Evolutionary conservation across 2,888 invertebrate genomes (phyloP), one percentile per base, ranked within the genome.

Genomic region (Portevinia maculata): DNA sequence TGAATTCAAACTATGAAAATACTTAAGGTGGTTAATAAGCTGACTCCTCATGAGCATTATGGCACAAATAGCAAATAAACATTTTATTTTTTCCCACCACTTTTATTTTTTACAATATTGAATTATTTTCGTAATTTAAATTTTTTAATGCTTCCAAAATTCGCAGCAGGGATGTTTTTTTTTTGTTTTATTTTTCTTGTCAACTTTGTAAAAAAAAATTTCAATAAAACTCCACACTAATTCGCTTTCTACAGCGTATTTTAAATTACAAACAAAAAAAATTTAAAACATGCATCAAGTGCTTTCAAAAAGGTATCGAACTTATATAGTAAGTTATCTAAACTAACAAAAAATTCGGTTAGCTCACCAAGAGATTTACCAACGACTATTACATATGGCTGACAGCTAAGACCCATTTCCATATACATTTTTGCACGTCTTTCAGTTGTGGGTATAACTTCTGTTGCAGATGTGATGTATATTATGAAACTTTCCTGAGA

Each of bases 161-260:
- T 34, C 8, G 34, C 34, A 34, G 1, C 1, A 34, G 4, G 3
- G 34, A 34, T 34, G 34, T n/a, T 34, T 34, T 34, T n/a, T 34
- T 34, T 34, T 8, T 2, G 2, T 4, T 34, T 4, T 34, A 11
- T 34, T 34, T 34, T 34, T 34, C 8, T 34, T 34, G 1, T 34
- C 3, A 11, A 34, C 7, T 34, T 8, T 34, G 34, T 34, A 34
- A n/a, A 34, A 34, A 7, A 34, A 34, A 8, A 11, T 8, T 34
- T 34, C 34, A 4, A 34, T 34, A n/a, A 21, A 21, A 9, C 8
- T 46, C 46, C 21, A 44, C 3, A 44, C 17, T 19, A 46, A 21
- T 21, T 46, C 19, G 21, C 46, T 46, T 46, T 46, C 46, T 21
- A 46, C 19, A 21, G 46, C 46, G 21, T 46, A 46, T 46, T 46